These are phyloP conservation scores for Semaprochilodus insignis DNA, from an alignment of 2,797 vertebrate species.

Conservation along the genomic window DNA sequence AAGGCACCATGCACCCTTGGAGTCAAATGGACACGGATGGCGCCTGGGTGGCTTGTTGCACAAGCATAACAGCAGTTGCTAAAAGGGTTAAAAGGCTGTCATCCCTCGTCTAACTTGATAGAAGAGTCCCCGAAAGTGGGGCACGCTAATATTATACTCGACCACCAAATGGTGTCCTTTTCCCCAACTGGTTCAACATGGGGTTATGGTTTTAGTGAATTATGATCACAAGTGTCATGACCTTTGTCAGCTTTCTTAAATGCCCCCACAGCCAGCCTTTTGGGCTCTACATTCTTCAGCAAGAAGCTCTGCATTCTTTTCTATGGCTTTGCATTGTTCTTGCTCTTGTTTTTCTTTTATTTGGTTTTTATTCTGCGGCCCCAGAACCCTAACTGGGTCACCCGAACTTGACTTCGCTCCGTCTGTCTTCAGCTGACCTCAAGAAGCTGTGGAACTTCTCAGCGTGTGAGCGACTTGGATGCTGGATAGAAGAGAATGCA, in stretches of 20 bases:
- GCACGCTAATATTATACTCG: background rate
- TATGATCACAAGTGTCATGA: constrained; percentile 8
- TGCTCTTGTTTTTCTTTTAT: background rate
- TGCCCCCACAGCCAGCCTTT: background rate
- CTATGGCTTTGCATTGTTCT: background rate
- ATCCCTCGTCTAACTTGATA: background rate
- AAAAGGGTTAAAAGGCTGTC: background rate
- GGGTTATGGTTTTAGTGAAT: constrained; percentile 27
- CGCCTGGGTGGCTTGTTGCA: background rate
- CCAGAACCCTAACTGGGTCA: background rate
- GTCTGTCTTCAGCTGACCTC: background rate
- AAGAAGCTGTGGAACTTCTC: background rate
- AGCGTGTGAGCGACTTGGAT: background rate
- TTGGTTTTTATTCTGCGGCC: background rate
- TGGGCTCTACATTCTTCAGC: background rate
- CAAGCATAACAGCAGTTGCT: background rate
- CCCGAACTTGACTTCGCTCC: background rate
- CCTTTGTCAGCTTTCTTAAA: constrained; percentile 17
- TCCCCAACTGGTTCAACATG: background rate
- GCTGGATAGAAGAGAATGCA: background rate
- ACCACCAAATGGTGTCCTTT: background rate
- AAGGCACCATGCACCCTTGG: background rate
- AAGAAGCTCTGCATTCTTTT: constrained; percentile 6
- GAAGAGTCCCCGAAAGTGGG: background rate
- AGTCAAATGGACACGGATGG: background rate